Percentiles rank a stretch among this genome's conserved stretches.
These are phyloP conservation scores for Sminthurides bifidus DNA, from an alignment of 1,140 invertebrate genomes.

Conservation along the genomic window DNA sequence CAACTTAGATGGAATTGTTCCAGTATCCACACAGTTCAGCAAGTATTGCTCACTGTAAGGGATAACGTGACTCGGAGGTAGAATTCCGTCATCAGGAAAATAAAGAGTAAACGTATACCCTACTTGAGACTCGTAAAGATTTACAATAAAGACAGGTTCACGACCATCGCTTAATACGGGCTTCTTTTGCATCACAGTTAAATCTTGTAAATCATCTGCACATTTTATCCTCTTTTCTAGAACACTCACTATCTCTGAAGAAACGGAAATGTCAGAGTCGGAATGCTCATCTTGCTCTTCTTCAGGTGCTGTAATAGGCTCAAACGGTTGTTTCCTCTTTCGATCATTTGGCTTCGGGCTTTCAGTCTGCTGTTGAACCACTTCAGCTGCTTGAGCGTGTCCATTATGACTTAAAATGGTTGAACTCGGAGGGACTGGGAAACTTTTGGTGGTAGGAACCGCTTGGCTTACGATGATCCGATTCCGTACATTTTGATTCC, in stretches of 20 bases:
- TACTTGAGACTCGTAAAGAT: constrained; percentile 12
- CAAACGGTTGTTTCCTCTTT: neutral
- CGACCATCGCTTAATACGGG: neutral
- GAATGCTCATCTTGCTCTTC: neutral
- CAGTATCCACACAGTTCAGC: constrained; percentile 22
- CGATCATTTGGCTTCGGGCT: neutral
- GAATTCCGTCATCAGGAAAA: constrained; percentile 3
- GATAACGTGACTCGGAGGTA: constrained; percentile 18
- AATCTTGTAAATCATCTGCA: neutral
- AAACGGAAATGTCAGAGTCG: neutral
- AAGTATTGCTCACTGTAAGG: constrained; percentile 27
- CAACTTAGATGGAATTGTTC: constrained; percentile 21
- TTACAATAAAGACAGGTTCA: constrained; percentile 11
- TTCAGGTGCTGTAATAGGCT: neutral
- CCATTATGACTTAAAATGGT: neutral
- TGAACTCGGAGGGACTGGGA: neutral
- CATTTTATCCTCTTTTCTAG: neutral
- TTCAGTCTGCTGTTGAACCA: neutral
- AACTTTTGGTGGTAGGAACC: neutral
- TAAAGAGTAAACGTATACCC: constrained; percentile 18
- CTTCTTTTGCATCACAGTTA: neutral
- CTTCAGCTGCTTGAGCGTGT: neutral
- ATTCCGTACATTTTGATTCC: neutral
- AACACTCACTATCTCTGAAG: neutral
- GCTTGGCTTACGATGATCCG: neutral